Percentiles rank a stretch among this genome's conserved stretches.
Evolutionary conservation across 2,888 invertebrate genomes (phyloP).

Genomic region (Lydus trimaculatus): DNA sequence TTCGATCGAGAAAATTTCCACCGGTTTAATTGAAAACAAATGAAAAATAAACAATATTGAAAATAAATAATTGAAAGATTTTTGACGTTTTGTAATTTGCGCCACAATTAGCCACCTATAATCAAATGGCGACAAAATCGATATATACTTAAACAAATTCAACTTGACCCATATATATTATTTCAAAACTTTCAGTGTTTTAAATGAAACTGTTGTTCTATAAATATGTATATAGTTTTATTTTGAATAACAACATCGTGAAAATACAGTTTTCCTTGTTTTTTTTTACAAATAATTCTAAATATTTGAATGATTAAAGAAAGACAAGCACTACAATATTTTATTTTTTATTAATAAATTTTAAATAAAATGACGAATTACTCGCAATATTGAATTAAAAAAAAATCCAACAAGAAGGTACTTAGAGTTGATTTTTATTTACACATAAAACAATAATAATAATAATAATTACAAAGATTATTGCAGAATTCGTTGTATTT

Average conservation of each 20-base stretch:
- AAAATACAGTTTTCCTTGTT: conserved; percentile 47
- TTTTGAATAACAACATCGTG: conserved; percentile 55
- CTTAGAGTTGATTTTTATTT: conserved; percentile 49
- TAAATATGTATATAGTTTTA: conserved; percentile 48
- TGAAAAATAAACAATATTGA: too few species aligned
- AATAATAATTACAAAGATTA: conserved; percentile 43
- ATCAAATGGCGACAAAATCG: background rate
- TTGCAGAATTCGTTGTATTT: conserved; percentile 52
- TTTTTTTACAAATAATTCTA: conserved; percentile 42
- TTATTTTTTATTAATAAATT: background rate
- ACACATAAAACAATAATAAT: conserved; percentile 47
- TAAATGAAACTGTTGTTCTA: conserved; percentile 1
- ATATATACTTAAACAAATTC: background rate
- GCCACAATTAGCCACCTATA: background rate
- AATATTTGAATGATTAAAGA: conserved; percentile 32
- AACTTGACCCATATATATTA: background rate
- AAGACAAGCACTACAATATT: background rate
- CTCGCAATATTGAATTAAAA: background rate
- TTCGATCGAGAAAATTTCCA: too few species aligned
- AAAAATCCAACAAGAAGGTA: conserved; percentile 40
- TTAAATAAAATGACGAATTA: background rate
- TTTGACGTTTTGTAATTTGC: background rate
- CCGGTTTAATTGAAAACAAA: too few species aligned
- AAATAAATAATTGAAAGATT: too few species aligned
- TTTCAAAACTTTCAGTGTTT: too few species aligned